Conservation (phyloP, 2,797 vertebrate species). For the Gila robusta region DNA sequence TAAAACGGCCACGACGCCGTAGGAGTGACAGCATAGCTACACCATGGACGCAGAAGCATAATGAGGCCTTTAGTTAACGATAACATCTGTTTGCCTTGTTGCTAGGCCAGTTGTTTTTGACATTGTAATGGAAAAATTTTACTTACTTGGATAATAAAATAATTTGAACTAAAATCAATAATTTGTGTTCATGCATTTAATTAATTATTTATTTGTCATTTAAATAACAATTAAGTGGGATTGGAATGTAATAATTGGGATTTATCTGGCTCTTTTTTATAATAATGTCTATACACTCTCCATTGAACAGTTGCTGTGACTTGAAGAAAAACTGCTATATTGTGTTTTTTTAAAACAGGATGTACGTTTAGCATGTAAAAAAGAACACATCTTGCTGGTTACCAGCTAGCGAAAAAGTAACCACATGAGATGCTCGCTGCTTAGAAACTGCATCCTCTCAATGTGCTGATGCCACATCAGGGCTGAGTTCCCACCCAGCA, state of each 20-base stretch:
- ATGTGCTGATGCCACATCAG: neutral
- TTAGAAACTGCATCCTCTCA: neutral
- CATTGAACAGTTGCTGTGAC: neutral
- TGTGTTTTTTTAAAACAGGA: neutral
- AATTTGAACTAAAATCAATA: neutral
- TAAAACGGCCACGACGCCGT: no score
- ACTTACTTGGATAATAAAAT: neutral
- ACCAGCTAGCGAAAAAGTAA: constrained; percentile 7
- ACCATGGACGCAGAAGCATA: no score
- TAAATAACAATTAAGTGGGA: neutral
- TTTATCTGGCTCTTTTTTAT: neutral
- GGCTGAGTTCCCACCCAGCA: neutral
- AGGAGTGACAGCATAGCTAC: no score
- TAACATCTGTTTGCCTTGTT: neutral
- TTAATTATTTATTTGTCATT: neutral
- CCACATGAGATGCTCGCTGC: constrained; percentile 3
- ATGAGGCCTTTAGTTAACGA: neutral
- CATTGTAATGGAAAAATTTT: neutral
- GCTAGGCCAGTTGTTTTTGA: neutral
- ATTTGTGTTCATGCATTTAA: neutral
- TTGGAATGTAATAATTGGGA: neutral
- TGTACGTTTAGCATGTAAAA: neutral
- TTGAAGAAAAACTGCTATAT: neutral
- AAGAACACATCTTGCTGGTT: neutral
- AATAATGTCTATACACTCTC: no score